A percentile compares a stretch with the other conserved stretches of the same genome.
Conservation (phyloP, 2,113 vertebrate species). For the Monopterus albus region DNA sequence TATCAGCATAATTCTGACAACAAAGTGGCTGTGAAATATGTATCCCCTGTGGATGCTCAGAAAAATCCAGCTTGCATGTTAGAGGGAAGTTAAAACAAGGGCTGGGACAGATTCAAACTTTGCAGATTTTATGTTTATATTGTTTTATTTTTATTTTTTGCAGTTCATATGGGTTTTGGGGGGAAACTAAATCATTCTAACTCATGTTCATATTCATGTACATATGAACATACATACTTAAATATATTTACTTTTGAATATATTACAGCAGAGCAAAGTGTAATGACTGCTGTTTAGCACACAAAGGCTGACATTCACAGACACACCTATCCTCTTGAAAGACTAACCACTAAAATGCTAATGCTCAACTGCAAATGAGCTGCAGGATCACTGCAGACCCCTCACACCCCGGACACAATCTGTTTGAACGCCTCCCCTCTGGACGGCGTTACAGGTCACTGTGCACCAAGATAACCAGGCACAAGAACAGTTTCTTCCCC, state of each 20-base stretch:
- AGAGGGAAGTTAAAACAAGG: background rate
- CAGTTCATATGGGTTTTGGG: background rate
- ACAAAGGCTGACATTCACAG: slow-evolving; percentile 7
- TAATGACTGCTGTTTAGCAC: slow-evolving; percentile 17
- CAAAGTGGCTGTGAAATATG: background rate
- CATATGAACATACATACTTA: background rate
- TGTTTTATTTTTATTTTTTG: background rate
- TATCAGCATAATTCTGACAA: too few species aligned
- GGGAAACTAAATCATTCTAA: background rate
- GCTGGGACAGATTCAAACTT: background rate
- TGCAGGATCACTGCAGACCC: too few species aligned
- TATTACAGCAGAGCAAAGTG: background rate
- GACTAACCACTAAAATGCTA: too few species aligned
- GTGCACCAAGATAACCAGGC: too few species aligned
- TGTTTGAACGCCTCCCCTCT: too few species aligned
- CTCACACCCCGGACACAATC: too few species aligned
- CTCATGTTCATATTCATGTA: background rate
- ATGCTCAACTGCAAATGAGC: background rate
- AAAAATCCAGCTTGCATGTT: background rate
- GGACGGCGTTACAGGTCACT: too few species aligned
- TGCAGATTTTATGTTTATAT: background rate
- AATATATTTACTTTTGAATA: slow-evolving; percentile 12
- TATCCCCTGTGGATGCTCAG: background rate
- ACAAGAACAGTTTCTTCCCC: too few species aligned
- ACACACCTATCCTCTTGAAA: background rate